phyloP scores from a whole-genome alignment of 2,888 invertebrate genomes.

The Drosophila anceps region DNA sequence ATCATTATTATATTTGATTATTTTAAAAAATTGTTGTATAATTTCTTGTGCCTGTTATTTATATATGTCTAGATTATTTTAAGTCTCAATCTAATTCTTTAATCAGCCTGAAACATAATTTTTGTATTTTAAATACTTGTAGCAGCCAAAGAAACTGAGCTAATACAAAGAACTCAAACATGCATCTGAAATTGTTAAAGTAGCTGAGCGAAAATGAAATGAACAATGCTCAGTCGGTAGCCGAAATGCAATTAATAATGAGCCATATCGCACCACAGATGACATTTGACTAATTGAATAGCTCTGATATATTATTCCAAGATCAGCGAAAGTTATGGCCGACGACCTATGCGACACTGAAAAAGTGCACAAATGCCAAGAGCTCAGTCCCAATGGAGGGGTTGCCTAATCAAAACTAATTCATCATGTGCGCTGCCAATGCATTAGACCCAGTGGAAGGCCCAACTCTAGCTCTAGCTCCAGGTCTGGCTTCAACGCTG shows the following conservation, averaged over 20 bases:
- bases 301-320: conserved; percentile 69
- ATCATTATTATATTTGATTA: neutral
- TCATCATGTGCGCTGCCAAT: conserved; percentile 79
- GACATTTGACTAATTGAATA: conserved; percentile 83
- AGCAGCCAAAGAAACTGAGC: neutral
- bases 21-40: neutral
- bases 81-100: neutral
- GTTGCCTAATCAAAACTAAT: conserved; percentile 75
- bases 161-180: neutral
- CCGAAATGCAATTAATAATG: conserved; percentile 70
- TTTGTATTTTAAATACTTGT: neutral
- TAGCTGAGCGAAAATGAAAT: neutral
- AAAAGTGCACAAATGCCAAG: conserved; percentile 41
- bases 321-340: conserved; percentile 75
- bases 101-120: neutral
- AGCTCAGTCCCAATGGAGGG: conserved; percentile 25
- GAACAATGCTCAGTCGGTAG: conserved; percentile 29
- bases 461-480: conserved; percentile 20
- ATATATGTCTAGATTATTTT: too few species aligned
- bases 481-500: conserved; percentile 18
- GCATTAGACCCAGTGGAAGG: conserved; percentile 64
- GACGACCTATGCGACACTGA: conserved; percentile 43
- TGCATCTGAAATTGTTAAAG: neutral
- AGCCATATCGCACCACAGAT: conserved; percentile 67
- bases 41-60: too few species aligned